Base-by-base conservation (phyloP, 1,140 invertebrate genomes). In the Formica exsecta region DNA sequence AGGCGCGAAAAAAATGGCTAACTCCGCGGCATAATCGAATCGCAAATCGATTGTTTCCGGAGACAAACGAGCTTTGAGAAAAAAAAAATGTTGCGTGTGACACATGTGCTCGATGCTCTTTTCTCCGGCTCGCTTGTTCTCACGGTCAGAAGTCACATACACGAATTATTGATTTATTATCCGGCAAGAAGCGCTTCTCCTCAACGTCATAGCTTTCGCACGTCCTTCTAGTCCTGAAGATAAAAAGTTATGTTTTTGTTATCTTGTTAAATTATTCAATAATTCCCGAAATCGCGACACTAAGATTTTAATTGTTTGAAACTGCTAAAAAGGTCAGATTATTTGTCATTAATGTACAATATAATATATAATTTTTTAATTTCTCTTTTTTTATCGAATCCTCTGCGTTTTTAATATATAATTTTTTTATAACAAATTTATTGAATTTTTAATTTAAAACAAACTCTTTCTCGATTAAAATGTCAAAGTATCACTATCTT, bases 91-190 rank as follows among this genome's bases (percentile, higher is more conserved):
- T 81, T 19, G 11, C 1, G 4, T 32, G 48, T 32, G 54, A 71
- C 65, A 71, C 54, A 59, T 41, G 66, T 51, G 48, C 48, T 3
- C 54, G 36, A 54, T 16, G 51, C 51, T 41, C 3, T 71, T 81
- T 73, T 61, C 51, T 73, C 19, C 36, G 4, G 51, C 66, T 73
- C 38, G 66, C 54, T 73, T 59, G 11, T 81, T 81, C 38, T 36
- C 79, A 73, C 38, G 66, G 11, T 81, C 19, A 38, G 11, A 81
- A 73, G 38, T 81, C 66, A 66, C 44, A 36, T 19, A 73, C 66
- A 61, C 38, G 54, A 81, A 81, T 81, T 81, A 81, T 81, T 66
- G 79, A 81, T 81, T 81, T 81, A 81, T 81, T 81, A 81, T 73
- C 76, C 13, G 32, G 7, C 64, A 22, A 51, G 11, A 8, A 36